phyloP scores from a whole-genome alignment of 2,113 vertebrate species.

The Scophthalmus maximus region DNA sequence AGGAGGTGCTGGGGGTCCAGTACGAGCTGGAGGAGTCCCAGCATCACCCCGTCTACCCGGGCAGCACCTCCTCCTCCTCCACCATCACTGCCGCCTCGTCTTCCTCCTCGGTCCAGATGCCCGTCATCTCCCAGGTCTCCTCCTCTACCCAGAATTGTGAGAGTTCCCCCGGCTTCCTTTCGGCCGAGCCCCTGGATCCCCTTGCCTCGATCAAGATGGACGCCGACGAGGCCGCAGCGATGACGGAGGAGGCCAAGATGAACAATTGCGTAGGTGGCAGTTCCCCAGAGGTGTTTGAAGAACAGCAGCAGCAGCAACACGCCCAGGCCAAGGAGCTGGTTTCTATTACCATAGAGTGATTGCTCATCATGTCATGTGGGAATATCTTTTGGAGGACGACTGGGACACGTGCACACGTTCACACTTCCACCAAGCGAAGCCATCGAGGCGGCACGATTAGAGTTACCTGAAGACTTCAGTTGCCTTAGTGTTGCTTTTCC shows the following conservation, averaged over 20 bases:
- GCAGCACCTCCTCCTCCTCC: conserved; percentile 78
- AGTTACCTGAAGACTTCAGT: conserved; percentile 36
- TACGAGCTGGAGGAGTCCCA: conserved; percentile 92
- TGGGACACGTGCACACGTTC: conserved; percentile 23
- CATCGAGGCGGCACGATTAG: not conserved
- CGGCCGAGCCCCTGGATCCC: conserved; percentile 84
- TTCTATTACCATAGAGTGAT: conserved; percentile 92
- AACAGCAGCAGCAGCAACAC: conserved; percentile 76
- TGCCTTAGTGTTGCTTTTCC: conserved; percentile 35
- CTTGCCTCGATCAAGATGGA: conserved; percentile 85
- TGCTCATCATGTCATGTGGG: conserved; percentile 58
- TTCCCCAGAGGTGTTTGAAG: conserved; percentile 83
- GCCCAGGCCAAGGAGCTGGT: conserved; percentile 88
- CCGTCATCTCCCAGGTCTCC: conserved; percentile 92
- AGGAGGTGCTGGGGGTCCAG: conserved; percentile 90
- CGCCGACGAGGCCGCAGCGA: conserved; percentile 47
- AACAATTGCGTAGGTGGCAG: conserved; percentile 68
- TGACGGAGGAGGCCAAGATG: conserved; percentile 83
- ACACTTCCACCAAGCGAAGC: conserved; percentile 20
- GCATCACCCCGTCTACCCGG: conserved; percentile 88
- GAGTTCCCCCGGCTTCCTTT: conserved; percentile 86
- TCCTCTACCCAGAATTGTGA: conserved; percentile 98
- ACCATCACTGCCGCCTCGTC: conserved; percentile 84
- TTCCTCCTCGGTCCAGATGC: conserved; percentile 81
- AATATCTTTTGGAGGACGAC: conserved; percentile 30